Percentiles rank a stretch among this genome's conserved stretches.
These are phyloP conservation scores for Emmelina monodactyla DNA, from an alignment of 2,888 invertebrate species.

Conservation along the genomic window DNA sequence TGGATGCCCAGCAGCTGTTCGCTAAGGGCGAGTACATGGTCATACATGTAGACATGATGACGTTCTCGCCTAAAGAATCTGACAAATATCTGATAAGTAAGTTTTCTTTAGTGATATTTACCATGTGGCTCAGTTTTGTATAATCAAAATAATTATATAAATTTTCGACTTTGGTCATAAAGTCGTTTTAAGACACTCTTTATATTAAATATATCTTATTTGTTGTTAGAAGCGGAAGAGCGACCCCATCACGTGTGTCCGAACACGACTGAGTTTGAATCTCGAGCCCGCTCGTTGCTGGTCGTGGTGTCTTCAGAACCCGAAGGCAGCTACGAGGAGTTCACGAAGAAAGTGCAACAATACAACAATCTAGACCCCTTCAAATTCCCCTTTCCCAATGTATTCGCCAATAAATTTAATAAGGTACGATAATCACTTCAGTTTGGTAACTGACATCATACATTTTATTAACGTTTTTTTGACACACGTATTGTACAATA, in stretches of 20 bases:
- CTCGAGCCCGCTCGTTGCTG: slow-evolving; percentile 81
- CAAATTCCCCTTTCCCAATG: slow-evolving; percentile 59
- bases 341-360: slow-evolving; percentile 79
- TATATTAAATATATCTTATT: too few relatives aligned
- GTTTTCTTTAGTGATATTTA: too few relatives aligned
- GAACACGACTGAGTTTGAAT: slow-evolving; percentile 69
- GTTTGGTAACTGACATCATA: too few relatives aligned
- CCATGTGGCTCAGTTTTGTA: too few relatives aligned
- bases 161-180: too few relatives aligned
- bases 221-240: slow-evolving; percentile 40
- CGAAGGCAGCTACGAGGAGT: slow-evolving; percentile 73
- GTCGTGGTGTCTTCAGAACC: slow-evolving; percentile 92
- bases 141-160: too few relatives aligned
- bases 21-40: slow-evolving; percentile 95
- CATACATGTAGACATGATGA: slow-evolving; percentile 92
- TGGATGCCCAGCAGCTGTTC: slow-evolving; percentile 88
- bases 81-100: slow-evolving; percentile 83
- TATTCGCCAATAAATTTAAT: slow-evolving; percentile 53
- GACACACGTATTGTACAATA: too few relatives aligned
- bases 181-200: too few relatives aligned
- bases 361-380: slow-evolving; percentile 85
- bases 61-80: slow-evolving; percentile 77
- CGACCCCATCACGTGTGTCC: slow-evolving; percentile 61
- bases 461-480: too few relatives aligned
- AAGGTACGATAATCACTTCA: slow-evolving; percentile 49